Percentiles rank a stretch among this genome's conserved stretches.
phyloP scores from a whole-genome alignment of 2,888 invertebrate species.

The Dryobotodes eremita region DNA sequence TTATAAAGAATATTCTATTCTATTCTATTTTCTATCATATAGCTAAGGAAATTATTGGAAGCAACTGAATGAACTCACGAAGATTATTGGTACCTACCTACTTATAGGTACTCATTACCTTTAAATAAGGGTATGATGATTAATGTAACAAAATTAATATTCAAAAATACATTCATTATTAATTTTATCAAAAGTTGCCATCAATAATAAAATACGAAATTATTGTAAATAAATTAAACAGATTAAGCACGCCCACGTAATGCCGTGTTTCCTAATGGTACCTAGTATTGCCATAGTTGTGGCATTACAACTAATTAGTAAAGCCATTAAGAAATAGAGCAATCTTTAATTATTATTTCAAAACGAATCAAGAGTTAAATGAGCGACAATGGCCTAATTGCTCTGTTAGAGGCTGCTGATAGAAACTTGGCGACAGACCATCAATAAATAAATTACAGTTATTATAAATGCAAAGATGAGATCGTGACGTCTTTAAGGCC shows the following conservation, averaged over 20 bases:
- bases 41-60: background rate
- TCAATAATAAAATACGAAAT: background rate
- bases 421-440: slow-evolving; percentile 51
- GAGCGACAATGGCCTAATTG: slow-evolving; percentile 56
- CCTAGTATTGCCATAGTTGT: slow-evolving; percentile 28
- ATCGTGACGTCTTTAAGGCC: background rate
- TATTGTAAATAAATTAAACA: slow-evolving; percentile 16
- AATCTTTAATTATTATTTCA: slow-evolving; percentile 45
- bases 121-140: background rate
- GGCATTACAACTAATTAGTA: slow-evolving; percentile 53
- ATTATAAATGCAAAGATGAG: slow-evolving; percentile 34
- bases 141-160: background rate
- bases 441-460: slow-evolving; percentile 45
- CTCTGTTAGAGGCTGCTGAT: slow-evolving; percentile 30
- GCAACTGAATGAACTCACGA: background rate
- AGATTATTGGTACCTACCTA: background rate
- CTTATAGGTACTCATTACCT: background rate
- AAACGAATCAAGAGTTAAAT: slow-evolving; percentile 54
- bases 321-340: slow-evolving; percentile 45
- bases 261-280: slow-evolving; percentile 44
- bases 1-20: too few species aligned
- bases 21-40: too few species aligned
- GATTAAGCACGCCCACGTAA: slow-evolving; percentile 47
- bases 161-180: too few species aligned
- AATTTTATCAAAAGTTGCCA: background rate